Conservation (phyloP, 2,888 invertebrate genomes). For the Oeneis ivallda region DNA sequence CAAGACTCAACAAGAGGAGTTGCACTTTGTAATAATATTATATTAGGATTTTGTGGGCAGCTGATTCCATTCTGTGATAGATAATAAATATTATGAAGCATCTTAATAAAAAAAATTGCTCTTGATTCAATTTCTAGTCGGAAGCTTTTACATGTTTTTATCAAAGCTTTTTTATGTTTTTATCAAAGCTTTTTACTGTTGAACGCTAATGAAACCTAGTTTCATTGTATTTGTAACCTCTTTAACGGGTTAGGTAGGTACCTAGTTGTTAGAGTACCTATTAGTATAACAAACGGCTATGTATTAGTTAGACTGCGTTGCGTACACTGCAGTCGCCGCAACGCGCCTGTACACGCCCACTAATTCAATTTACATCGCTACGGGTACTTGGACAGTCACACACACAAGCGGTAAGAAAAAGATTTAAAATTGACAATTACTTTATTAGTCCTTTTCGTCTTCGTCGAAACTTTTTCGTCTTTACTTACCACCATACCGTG, state of each 20-base stretch:
- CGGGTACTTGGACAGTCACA: slow-evolving; percentile 46
- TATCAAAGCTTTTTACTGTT: not conserved
- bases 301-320: slow-evolving; percentile 36
- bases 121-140: too few species aligned
- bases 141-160: too few species aligned
- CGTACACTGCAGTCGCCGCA: slow-evolving; percentile 44
- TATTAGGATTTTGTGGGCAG: too few species aligned
- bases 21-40: too few species aligned
- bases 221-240: slow-evolving; percentile 24
- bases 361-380: slow-evolving; percentile 73
- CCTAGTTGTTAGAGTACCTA: not conserved
- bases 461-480: too few species aligned
- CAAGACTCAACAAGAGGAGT: too few species aligned
- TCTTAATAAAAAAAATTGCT: too few species aligned
- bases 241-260: slow-evolving; percentile 28
- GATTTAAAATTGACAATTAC: not conserved
- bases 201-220: slow-evolving; percentile 13
- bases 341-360: slow-evolving; percentile 60
- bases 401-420: slow-evolving; percentile 36
- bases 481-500: too few species aligned
- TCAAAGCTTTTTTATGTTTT: too few species aligned
- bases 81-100: too few species aligned
- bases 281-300: not conserved
- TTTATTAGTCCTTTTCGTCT: too few species aligned
- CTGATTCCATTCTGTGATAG: too few species aligned